Conservation (phyloP, 2,797 vertebrate genomes). For the Ibycter americanus region DNA sequence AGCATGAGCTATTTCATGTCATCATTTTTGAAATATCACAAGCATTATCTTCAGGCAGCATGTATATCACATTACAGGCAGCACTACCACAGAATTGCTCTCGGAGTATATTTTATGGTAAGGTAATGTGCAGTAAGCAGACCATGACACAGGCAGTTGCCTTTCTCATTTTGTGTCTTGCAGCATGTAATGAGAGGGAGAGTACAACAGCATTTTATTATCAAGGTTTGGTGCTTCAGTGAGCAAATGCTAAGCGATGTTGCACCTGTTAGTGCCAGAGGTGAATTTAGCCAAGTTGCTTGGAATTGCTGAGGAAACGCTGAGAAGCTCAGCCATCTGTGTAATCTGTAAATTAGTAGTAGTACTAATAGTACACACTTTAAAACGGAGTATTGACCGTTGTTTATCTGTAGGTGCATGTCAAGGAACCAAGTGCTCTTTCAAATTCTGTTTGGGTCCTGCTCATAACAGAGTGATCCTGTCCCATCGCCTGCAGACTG, state of each 20-base stretch:
- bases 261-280: not conserved
- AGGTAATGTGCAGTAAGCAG: not conserved
- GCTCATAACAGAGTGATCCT: rapidly evolving
- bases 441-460: not conserved
- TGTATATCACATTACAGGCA: not conserved
- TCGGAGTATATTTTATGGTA: not conserved
- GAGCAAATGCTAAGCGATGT: not conserved
- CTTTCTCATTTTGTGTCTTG: not conserved
- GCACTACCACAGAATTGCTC: not conserved
- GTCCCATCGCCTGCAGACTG: not conserved
- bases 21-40: not conserved
- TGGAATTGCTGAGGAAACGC: not conserved
- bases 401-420: rapidly evolving
- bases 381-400: not conserved
- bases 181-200: not conserved
- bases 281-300: not conserved
- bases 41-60: not conserved
- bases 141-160: not conserved
- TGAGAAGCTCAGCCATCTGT: not conserved
- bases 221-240: not conserved
- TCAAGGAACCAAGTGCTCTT: not conserved
- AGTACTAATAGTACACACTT: not conserved
- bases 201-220: not conserved
- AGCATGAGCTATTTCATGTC: not conserved
- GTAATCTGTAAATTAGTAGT: not conserved